phyloP scores from a whole-genome alignment of 92 coral and sea anemone genomes.

The Umimayanthus chanpuru region DNA sequence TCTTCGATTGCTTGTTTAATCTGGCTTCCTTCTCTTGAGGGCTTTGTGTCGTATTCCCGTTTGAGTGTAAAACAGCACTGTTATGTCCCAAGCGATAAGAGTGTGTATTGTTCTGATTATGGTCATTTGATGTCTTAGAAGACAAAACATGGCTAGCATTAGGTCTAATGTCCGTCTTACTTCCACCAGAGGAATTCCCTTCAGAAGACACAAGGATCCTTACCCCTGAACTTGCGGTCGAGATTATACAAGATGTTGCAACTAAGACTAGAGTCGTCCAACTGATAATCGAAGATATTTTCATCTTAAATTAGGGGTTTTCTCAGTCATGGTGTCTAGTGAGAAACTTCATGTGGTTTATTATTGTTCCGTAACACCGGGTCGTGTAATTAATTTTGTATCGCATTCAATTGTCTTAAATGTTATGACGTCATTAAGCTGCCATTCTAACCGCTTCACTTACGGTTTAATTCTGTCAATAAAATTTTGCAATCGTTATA shows the following conservation, averaged over 20 bases:
- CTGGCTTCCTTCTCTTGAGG: background rate
- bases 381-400: constrained; percentile 40
- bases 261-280: background rate
- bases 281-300: background rate
- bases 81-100: background rate
- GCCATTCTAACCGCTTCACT: constrained; percentile 13
- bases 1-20: background rate
- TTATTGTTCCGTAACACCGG: constrained; percentile 8
- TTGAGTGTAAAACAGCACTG: background rate
- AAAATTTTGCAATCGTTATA: background rate
- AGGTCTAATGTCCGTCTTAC: background rate
- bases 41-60: background rate
- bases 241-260: background rate
- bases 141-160: background rate
- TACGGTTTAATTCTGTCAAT: background rate
- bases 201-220: background rate
- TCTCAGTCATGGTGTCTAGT: constrained; percentile 16
- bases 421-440: constrained; percentile 39
- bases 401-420: constrained; percentile 28
- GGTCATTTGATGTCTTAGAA: background rate
- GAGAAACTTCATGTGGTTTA: background rate
- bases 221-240: background rate
- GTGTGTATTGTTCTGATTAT: background rate
- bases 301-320: constrained; percentile 7
- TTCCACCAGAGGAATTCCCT: background rate